Conservation (phyloP, 2,113 vertebrate genomes). For the Rhagologus leucostigma region DNA sequence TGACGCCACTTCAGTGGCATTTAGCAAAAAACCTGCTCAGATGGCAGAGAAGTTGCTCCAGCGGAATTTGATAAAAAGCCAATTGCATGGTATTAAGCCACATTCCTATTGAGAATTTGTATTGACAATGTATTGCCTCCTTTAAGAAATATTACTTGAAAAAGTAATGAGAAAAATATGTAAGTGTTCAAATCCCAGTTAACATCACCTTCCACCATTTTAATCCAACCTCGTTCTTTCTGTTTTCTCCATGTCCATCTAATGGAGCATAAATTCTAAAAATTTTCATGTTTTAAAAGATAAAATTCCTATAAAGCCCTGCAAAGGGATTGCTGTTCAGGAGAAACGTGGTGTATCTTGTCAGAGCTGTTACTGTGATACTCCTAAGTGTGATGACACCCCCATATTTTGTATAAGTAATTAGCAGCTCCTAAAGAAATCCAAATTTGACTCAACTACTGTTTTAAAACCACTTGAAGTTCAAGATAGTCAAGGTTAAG, state of each 20-base stretch:
- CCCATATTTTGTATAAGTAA: neutral
- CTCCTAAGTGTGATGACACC: neutral
- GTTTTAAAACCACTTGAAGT: neutral
- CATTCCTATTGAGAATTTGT: conserved; percentile 68
- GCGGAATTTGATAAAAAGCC: conserved; percentile 68
- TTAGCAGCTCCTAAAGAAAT: neutral
- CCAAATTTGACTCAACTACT: neutral
- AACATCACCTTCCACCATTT: neutral
- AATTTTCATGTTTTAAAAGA: neutral
- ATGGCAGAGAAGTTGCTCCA: conserved; percentile 73
- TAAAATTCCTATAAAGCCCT: neutral
- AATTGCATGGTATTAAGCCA: conserved; percentile 66
- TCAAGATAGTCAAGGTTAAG: neutral
- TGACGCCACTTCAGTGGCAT: conserved; percentile 71
- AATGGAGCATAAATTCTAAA: neutral
- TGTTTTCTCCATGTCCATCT: neutral
- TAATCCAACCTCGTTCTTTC: neutral
- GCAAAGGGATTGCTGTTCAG: neutral
- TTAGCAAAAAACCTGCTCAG: conserved; percentile 72
- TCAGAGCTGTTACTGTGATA: neutral
- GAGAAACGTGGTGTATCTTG: neutral
- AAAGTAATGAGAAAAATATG: conserved; percentile 3
- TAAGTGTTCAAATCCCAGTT: neutral
- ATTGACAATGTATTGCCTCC: conserved; percentile 60
- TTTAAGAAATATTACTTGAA: conserved; percentile 24